phyloP scores from a whole-genome alignment of 2,888 invertebrate genomes.

The Lepas anatifera region DNA sequence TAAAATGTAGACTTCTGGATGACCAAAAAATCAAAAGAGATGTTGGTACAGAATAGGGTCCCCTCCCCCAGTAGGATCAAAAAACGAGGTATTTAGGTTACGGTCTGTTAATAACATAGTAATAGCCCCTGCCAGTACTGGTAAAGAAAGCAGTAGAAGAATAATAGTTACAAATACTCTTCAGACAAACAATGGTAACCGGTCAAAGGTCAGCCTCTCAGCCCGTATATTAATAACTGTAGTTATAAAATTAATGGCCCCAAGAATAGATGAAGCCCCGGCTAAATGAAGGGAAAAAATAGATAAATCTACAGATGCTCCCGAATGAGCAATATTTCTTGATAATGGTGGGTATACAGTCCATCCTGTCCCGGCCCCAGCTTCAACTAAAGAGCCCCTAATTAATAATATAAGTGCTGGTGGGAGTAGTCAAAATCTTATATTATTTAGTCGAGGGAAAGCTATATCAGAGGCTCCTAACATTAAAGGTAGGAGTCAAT shows the following conservation, averaged over 20 bases:
- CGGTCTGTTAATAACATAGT: slow-evolving; percentile 67
- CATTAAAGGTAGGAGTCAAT: slow-evolving; percentile 65
- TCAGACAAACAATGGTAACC: slow-evolving; percentile 60
- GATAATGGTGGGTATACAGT: slow-evolving; percentile 61
- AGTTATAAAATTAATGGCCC: slow-evolving; percentile 65
- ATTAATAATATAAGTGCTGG: slow-evolving; percentile 53
- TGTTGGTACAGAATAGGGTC: slow-evolving; percentile 71
- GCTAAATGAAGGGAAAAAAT: slow-evolving; percentile 66
- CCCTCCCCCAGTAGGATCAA: slow-evolving; percentile 65
- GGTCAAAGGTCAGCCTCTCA: slow-evolving; percentile 46
- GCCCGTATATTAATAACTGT: slow-evolving; percentile 60
- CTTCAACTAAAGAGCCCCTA: slow-evolving; percentile 50
- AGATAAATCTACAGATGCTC: slow-evolving; percentile 56
- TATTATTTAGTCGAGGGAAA: slow-evolving; percentile 71
- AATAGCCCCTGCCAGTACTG: slow-evolving; percentile 65
- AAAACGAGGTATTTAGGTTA: slow-evolving; percentile 67
- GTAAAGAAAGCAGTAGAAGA: slow-evolving; percentile 52
- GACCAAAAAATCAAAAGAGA: slow-evolving; percentile 78
- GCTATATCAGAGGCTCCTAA: slow-evolving; percentile 66
- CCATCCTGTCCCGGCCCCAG: slow-evolving; percentile 63
- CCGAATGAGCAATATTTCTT: slow-evolving; percentile 47
- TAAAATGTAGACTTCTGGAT: slow-evolving; percentile 76
- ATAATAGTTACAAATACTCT: slow-evolving; percentile 53
- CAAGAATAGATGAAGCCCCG: slow-evolving; percentile 58
- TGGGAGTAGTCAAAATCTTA: slow-evolving; percentile 65